Evolutionary conservation across 2,888 invertebrate species (phyloP).

Genomic region (Peribatodes rhomboidaria): DNA sequence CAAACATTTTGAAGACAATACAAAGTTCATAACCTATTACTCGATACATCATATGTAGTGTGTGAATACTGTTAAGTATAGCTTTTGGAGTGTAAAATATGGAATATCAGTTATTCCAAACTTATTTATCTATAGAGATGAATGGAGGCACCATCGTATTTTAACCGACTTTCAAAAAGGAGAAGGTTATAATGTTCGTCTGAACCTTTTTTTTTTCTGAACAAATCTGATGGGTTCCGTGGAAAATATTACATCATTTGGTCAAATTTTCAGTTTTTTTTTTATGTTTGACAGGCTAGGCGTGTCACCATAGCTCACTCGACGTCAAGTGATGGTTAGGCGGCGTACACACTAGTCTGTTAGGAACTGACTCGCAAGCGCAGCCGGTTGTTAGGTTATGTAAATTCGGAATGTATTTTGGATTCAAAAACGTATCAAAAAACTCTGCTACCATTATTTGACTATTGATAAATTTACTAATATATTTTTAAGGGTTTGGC

Average conservation of each 20-base stretch:
- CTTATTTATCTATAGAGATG: neutral
- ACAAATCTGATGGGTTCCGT: too few species aligned
- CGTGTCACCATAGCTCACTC: too few species aligned
- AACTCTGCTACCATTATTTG: slow-evolving; percentile 1
- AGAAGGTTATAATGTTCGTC: too few species aligned
- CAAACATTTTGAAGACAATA: slow-evolving; percentile 23
- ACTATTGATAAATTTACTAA: slow-evolving; percentile 3
- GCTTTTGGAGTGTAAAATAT: slow-evolving; percentile 4
- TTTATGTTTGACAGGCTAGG: too few species aligned
- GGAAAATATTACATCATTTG: too few species aligned
- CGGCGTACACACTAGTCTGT: neutral
- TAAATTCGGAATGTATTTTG: slow-evolving; percentile 16
- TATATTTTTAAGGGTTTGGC: too few species aligned
- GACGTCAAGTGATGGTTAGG: too few species aligned
- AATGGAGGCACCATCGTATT: neutral
- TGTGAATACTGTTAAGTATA: slow-evolving; percentile 4
- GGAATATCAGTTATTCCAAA: neutral
- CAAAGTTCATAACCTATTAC: slow-evolving; percentile 2
- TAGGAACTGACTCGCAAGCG: too few species aligned
- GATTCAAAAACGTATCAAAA: slow-evolving; percentile 5
- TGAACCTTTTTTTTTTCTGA: too few species aligned
- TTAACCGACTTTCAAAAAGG: neutral
- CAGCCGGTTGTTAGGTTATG: too few species aligned
- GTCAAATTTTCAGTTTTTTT: too few species aligned
- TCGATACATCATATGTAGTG: neutral